Conservation (phyloP, 2,797 vertebrate genomes). For the Sebastes vulpes region DNA sequence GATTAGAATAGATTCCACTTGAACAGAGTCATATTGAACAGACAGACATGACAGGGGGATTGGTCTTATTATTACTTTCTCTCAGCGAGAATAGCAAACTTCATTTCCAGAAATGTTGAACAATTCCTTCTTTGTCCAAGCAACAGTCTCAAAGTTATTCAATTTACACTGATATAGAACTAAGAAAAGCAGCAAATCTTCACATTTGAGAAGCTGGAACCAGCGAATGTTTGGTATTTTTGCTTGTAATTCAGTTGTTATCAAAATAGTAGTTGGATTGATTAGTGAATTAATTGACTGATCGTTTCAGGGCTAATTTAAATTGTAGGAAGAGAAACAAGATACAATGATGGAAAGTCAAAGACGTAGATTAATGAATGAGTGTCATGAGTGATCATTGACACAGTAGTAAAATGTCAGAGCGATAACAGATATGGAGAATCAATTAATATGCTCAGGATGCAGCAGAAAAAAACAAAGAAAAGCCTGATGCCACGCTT, state of each 20-base stretch:
- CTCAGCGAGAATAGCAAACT: too few species aligned
- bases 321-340: not conserved
- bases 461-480: constrained; percentile 1
- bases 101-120: too few species aligned
- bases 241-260: not conserved
- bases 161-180: not conserved
- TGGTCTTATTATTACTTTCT: too few species aligned
- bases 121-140: not conserved
- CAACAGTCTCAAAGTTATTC: not conserved
- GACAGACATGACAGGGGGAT: too few species aligned
- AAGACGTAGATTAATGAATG: not conserved
- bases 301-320: too few species aligned
- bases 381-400: not conserved
- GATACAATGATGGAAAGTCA: not conserved
- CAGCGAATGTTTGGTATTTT: not conserved
- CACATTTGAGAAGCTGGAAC: not conserved
- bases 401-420: not conserved
- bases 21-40: too few species aligned
- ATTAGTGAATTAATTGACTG: too few species aligned
- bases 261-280: too few species aligned
- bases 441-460: not conserved
- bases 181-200: not conserved
- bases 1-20: too few species aligned
- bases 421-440: not conserved
- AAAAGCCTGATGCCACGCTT: constrained; percentile 6